These are phyloP conservation scores for Amblyraja radiata DNA, from an alignment of 2,797 vertebrate genomes.

Conservation along the genomic window DNA sequence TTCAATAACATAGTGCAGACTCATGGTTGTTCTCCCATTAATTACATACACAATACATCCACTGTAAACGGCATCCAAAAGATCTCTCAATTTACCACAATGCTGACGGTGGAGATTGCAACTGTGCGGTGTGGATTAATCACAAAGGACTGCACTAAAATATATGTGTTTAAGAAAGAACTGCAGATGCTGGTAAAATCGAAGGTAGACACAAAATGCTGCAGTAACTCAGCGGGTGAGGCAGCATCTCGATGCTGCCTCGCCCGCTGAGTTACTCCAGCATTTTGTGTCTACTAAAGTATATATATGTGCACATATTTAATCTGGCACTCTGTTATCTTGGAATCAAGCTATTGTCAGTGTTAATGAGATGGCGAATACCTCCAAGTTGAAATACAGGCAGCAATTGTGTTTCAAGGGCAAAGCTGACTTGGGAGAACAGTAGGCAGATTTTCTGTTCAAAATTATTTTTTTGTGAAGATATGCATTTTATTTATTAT, in stretches of 20 bases:
- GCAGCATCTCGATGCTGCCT: no score
- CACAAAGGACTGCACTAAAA: constrained; percentile 10
- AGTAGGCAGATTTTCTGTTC: not conserved
- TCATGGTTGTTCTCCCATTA: no score
- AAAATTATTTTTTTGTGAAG: not conserved
- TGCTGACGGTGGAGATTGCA: not conserved
- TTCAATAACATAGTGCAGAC: not conserved
- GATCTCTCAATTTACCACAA: not conserved
- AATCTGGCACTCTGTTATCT: constrained; percentile 20
- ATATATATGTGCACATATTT: not conserved
- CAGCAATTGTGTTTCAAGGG: not conserved
- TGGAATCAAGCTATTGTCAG: not conserved
- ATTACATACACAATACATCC: not conserved
- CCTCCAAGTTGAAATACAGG: not conserved
- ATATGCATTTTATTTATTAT: not conserved
- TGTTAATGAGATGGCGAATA: not conserved
- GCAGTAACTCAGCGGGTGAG: no score
- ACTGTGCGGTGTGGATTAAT: not conserved
- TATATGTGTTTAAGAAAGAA: not conserved
- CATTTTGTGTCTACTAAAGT: no score
- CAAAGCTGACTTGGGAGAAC: not conserved
- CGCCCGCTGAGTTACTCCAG: no score
- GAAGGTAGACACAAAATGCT: no score
- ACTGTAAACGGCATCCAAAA: not conserved
- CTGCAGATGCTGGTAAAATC: no score